Evolutionary conservation across 2,888 invertebrate genomes (phyloP), one percentile per base, ranked within the genome.

Genomic region (Dusona sp.): DNA sequence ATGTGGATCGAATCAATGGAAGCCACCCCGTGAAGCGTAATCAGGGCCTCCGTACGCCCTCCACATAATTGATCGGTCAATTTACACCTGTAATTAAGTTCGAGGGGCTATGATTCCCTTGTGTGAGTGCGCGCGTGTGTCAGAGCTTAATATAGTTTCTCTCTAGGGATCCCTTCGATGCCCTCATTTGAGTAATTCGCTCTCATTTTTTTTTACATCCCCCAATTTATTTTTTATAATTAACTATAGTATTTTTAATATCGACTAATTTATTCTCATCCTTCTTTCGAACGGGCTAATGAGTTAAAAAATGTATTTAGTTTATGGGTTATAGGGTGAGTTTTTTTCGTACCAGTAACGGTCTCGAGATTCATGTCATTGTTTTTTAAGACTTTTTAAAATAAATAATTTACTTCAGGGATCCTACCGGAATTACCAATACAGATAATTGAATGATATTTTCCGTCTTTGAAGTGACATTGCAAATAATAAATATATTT

Each of bases 51-150:
- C 79, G 74, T 72, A 65, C 45, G 36, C 68, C 79, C 79, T 81
- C 29, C 65, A 79, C 86, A 86, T 86, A 86, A 86, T 86, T 86
- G 83, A 86, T 86, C 86, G 83, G 83, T 86, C 86, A 86, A 86
- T 86, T 86, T 86, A 86, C 83, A 86, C 86, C 86, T 86, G 83
- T 86, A 86, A 86, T 86, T 86, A 86, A 83, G 83, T 83, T 83
- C 65, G 48, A 72, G 65, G 75, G 75, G 64, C 64, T 42, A 25
- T 64, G 16, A 57, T 29, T 61, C 61, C 61, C 61, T 61, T 29
- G 61, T 54, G 61, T 61, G 16, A 1, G 13, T 29, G 16, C 16
- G 29, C 29, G 29, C 29, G 29, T 16, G 29, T 61, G 61, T 61
- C 29, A 16, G 61, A 61, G 61, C 42, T 68, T 42, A 42, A 68